These are phyloP conservation scores for Metellina segmentata DNA, from an alignment of 2,888 invertebrate genomes.

Conservation along the genomic window DNA sequence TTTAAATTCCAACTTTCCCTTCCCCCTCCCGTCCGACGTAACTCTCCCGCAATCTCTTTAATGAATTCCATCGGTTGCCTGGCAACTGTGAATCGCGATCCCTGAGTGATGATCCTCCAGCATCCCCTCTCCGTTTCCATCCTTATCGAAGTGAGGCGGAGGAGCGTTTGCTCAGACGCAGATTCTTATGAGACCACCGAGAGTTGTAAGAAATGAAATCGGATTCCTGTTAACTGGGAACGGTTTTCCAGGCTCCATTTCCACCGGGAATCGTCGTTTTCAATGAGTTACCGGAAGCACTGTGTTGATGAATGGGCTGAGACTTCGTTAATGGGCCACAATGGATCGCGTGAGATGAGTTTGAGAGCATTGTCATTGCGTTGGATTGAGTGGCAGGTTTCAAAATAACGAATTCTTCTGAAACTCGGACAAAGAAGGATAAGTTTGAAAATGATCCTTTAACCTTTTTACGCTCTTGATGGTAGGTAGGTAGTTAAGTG, in stretches of 20 bases:
- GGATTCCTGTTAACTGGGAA: background rate
- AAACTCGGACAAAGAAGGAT: too few relatives aligned
- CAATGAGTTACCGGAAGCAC: background rate
- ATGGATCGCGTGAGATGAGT: too few relatives aligned
- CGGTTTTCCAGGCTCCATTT: background rate
- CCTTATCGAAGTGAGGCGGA: background rate
- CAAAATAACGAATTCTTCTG: too few relatives aligned
- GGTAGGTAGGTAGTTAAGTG: too few relatives aligned
- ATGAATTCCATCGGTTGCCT: conserved; percentile 65
- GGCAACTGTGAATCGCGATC: conserved; percentile 41
- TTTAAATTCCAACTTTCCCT: conserved; percentile 6
- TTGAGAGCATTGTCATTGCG: too few relatives aligned
- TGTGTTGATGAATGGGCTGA: too few relatives aligned
- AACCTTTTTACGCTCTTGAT: too few relatives aligned
- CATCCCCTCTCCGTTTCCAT: background rate
- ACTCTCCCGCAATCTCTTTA: conserved; percentile 51
- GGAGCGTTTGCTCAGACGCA: background rate
- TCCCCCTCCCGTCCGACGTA: background rate
- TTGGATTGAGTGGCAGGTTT: too few relatives aligned
- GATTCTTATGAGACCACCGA: background rate
- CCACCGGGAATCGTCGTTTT: background rate
- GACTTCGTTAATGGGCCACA: too few relatives aligned
- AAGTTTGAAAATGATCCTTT: too few relatives aligned
- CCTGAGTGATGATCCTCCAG: background rate
- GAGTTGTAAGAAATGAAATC: background rate